Conservation (phyloP, 2,888 invertebrate genomes). For the Tortrix viridana region DNA sequence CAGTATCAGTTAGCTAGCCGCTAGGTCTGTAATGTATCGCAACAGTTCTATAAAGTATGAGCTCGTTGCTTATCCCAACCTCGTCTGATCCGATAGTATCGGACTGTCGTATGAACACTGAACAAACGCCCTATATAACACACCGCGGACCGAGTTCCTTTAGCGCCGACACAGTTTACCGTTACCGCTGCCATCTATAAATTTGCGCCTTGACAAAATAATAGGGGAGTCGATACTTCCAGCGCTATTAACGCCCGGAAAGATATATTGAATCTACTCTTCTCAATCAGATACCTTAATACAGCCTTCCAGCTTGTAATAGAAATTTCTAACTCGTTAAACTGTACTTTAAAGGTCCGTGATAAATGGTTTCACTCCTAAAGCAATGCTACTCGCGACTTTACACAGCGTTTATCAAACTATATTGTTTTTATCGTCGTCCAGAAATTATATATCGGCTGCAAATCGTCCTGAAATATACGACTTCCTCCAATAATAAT, state of each 20-base stretch:
- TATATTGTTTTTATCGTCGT: conserved; percentile 2
- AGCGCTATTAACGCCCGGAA: conserved; percentile 79
- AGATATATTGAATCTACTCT: conserved; percentile 79
- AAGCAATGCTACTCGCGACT: conserved; percentile 18
- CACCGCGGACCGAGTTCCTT: conserved; percentile 51
- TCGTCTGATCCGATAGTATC: conserved; percentile 43
- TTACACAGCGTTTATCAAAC: conserved; percentile 8
- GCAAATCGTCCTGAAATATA: conserved; percentile 8
- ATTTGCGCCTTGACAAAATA: conserved; percentile 82
- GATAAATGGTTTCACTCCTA: conserved; percentile 35
- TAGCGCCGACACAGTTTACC: conserved; percentile 61
- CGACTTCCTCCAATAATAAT: conserved; percentile 6
- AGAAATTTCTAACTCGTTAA: conserved; percentile 54
- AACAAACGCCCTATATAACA: conserved; percentile 56
- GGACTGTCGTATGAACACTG: conserved; percentile 44
- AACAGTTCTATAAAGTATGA: conserved; percentile 38
- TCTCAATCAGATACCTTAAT: conserved; percentile 83
- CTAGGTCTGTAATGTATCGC: conserved; percentile 20
- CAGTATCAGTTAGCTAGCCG: conserved; percentile 13
- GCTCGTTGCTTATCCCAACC: conserved; percentile 48
- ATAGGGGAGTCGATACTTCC: conserved; percentile 77
- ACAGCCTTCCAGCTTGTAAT: conserved; percentile 62
- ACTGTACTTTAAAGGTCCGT: conserved; percentile 35
- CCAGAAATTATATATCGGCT: conserved; percentile 3
- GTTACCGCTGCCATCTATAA: conserved; percentile 78